Base-by-base conservation (phyloP, 2,113 vertebrate genomes). In the Oreotrochilus melanogaster region DNA sequence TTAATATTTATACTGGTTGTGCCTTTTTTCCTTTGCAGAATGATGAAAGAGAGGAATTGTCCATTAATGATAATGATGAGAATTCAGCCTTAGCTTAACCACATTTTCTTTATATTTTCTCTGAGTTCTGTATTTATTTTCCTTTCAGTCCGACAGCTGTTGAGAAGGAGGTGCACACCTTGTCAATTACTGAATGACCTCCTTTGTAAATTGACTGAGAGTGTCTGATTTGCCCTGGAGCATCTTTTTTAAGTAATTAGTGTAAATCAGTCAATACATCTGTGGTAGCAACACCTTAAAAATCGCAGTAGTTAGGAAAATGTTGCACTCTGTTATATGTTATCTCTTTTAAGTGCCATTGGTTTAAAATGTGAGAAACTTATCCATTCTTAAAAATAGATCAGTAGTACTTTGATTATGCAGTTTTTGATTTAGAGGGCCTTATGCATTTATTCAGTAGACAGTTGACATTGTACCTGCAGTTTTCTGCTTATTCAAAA, bases 201-300 rank as follows among this genome's bases (percentile, higher is more conserved):
- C 88, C 91, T 86, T 64, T 92, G 88, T 90, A 95, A 92, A 94
- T 86, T 90, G 94, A 78, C 88, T 92, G 56, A 76, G 60, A 65
- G 73, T 57, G 37, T 75, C 75, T 48, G 69, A 96, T 96, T 94
- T 92, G 75, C 95, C 92, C 85, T 43, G 60, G 69, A 90, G 93
- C 85, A 80, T 93, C 92, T 95, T 94, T 95, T 95, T 60, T 23
- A 89, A 93, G 82, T 86, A 91, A 96, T 97, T 96, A 92, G 85
- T 92, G 87, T 85, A 73, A 86, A 95, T 92, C 92, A 88, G 67
- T 92, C 93, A 86, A 95, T 94, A 93, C 88, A 71, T 93, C 71
- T 83, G 33, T 76, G 60, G 86, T 96, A 90, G 51, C 19, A 56
- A 53, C 79, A 86, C 53, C 60, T 88, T 73, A 86, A 95, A 88